phyloP scores from a whole-genome alignment of 2,888 invertebrate species.

The Morpho deidamia region DNA sequence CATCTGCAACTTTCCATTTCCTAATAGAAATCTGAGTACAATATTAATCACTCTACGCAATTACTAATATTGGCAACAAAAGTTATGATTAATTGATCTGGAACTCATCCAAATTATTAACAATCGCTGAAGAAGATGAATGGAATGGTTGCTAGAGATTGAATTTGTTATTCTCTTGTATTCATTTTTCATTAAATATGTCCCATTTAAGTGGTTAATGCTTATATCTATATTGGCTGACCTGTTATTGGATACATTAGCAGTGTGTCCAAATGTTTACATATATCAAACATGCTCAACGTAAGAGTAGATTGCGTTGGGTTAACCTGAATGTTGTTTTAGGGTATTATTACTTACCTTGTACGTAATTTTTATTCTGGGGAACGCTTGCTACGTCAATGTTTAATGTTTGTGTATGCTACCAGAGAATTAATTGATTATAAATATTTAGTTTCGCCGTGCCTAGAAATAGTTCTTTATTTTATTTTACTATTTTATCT shows the following conservation, averaged over 20 bases:
- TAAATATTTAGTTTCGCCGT: background rate
- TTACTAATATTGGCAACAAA: constrained; percentile 6
- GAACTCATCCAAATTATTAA: constrained; percentile 11
- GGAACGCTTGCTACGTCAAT: constrained; percentile 7
- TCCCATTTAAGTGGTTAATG: constrained; percentile 11
- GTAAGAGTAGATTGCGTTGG: background rate
- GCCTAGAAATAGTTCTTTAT: background rate
- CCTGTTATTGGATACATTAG: constrained; percentile 11
- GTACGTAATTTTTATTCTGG: background rate
- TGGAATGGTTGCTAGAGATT: constrained; percentile 3
- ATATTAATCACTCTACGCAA: constrained; percentile 5
- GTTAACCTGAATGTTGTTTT: constrained; percentile 4
- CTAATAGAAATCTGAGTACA: constrained; percentile 21
- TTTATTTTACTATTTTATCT: background rate
- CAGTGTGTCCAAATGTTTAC: constrained; percentile 10
- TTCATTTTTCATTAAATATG: constrained; percentile 22
- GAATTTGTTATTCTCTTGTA: constrained; percentile 11
- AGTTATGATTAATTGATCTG: constrained; percentile 6
- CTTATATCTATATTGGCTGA: constrained; percentile 11
- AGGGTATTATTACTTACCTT: constrained; percentile 2
- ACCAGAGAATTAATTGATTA: background rate
- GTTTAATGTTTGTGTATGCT: constrained; percentile 8
- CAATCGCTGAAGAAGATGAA: background rate
- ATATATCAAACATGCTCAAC: constrained; percentile 2
- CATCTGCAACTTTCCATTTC: constrained; percentile 12